Percentiles rank a stretch among this genome's conserved stretches.
Evolutionary conservation across 2,797 vertebrate genomes (phyloP).

Genomic region (Pristis pectinata): DNA sequence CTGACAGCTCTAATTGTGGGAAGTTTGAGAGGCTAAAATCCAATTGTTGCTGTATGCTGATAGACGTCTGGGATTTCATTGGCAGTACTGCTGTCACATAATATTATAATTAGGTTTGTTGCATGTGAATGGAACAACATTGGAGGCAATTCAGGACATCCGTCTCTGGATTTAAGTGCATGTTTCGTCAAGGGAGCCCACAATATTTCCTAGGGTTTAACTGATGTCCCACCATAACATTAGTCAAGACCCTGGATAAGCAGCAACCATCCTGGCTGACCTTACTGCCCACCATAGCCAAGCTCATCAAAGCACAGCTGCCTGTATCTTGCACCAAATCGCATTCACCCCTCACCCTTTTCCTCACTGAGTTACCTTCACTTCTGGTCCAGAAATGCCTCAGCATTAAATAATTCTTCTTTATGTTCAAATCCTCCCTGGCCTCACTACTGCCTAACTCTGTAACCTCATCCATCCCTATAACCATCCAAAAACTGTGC

Average conservation of each 20-base stretch:
- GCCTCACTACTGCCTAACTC: background rate
- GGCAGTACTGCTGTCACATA: background rate
- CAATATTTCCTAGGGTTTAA: background rate
- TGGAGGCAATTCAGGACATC: background rate
- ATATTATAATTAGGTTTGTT: background rate
- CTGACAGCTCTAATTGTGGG: background rate
- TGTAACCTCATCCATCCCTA: background rate
- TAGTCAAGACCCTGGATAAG: background rate
- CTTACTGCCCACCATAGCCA: background rate
- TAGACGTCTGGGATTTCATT: background rate
- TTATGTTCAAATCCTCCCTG: background rate
- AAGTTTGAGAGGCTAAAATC: background rate
- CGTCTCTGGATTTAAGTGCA: background rate
- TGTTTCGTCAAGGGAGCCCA: background rate
- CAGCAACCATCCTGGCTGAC: background rate
- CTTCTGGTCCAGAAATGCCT: background rate
- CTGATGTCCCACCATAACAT: background rate
- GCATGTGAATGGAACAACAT: background rate
- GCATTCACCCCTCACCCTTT: background rate
- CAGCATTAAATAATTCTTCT: background rate
- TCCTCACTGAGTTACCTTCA: background rate
- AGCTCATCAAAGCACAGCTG: background rate
- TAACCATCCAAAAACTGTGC: background rate
- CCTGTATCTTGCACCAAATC: background rate
- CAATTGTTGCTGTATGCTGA: background rate